Base-by-base conservation (phyloP, 2,888 invertebrate genomes). In the Cactoblastis cactorum region DNA sequence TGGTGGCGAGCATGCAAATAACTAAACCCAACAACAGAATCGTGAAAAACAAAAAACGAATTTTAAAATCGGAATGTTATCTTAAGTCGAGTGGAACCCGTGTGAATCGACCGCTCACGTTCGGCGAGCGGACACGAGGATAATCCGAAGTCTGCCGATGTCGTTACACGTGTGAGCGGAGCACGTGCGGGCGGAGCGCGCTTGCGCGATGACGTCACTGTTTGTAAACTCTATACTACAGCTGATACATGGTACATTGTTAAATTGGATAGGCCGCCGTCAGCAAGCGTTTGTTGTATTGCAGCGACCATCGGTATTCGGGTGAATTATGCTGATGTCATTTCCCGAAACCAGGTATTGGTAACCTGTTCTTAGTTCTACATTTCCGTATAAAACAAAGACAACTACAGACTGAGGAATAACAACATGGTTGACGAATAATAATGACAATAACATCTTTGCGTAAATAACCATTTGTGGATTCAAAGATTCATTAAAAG, bases 141-240 rank as follows among this genome's bases (percentile, higher is more conserved):
- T n/a, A 11, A 15, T 28, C 45, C 45, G 45, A 45, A n/a, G 45
- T 32, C 28, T n/a, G 45, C 45, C 45, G 45, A 45, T n/a, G n/a
- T n/a, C 32, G 22, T 18, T 39, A 51, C 47, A 46, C 50, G 38
- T 64, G 63, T 61, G 63, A 54, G 59, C 46, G 50, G 19, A 17
- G 32, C 61, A 55, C 63, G 62, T 58, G 60, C 54, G 53, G 34
- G 39, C 39, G 22, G 12, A 24, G 39, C 55, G 53, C 58, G 57
- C 57, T 43, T 53, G 56, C 53, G 57, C 57, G 47, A 50, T 57
- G 59, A 59, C 59, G 59, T 58, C 58, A 60, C 52, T 64, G 67
- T 66, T 67, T 63, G 55, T 57, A 56, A 59, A 59, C 59, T 46
- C 28, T 9, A 48, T 15, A 34, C 32, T 38, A 32, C 55, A 53